These are phyloP conservation scores for Trichoplusia ni DNA, from an alignment of 1,140 invertebrate species.

Conservation along the genomic window DNA sequence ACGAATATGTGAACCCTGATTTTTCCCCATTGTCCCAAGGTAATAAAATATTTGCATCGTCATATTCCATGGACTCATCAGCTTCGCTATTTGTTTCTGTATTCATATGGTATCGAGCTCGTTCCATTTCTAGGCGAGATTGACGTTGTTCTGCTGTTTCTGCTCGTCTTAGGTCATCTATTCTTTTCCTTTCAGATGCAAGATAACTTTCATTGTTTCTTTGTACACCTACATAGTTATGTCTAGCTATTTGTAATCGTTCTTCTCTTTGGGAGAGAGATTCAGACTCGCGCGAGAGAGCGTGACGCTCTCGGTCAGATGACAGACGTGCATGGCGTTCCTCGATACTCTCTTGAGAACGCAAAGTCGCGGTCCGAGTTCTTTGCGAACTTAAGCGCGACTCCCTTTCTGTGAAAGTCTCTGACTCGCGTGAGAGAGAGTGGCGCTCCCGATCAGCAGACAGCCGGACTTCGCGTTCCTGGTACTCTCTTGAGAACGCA, in stretches of 20 bases:
- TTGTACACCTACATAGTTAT: not conserved
- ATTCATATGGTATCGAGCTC: conserved; percentile 4
- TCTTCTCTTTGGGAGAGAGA: conserved; percentile 10
- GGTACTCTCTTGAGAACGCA: too few relatives aligned
- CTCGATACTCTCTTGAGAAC: not conserved
- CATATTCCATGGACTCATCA: conserved; percentile 12
- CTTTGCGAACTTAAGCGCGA: not conserved
- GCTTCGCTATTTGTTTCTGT: not conserved
- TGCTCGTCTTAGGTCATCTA: not conserved
- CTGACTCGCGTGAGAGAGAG: too few relatives aligned
- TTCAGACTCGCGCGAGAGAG: not conserved
- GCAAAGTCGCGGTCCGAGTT: not conserved
- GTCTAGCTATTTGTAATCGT: conserved; percentile 23
- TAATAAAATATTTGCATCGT: conserved; percentile 11
- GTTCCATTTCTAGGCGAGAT: not conserved
- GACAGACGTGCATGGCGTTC: not conserved
- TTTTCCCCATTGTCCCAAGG: conserved; percentile 7
- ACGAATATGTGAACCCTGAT: conserved; percentile 13
- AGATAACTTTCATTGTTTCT: conserved; percentile 2
- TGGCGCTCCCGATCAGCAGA: too few relatives aligned
- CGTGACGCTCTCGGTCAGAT: not conserved
- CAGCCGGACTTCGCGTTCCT: too few relatives aligned
- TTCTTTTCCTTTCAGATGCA: conserved; percentile 4
- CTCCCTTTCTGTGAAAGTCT: not conserved
- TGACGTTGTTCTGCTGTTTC: conserved; percentile 4